These are phyloP conservation scores for Patella depressa DNA, from an alignment of 2,888 invertebrate species.

Conservation along the genomic window DNA sequence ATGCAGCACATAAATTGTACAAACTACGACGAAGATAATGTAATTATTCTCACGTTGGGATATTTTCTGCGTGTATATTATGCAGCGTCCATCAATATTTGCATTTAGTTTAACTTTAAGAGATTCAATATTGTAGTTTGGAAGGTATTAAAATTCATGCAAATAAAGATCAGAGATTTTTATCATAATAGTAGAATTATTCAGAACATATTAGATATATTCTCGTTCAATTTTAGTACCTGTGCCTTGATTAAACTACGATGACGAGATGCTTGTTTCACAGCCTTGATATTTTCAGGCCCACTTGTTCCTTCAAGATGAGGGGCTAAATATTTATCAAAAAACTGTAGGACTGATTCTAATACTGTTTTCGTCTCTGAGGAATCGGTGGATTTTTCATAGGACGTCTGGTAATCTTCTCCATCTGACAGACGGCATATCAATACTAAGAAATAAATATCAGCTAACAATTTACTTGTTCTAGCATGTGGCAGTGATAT, in stretches of 20 bases:
- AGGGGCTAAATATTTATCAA: not conserved
- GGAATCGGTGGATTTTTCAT: not conserved
- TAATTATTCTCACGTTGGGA: too few relatives aligned
- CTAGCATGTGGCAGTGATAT: not conserved
- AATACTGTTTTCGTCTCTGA: not conserved
- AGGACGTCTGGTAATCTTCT: not conserved
- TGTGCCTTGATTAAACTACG: not conserved
- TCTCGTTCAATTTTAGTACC: not conserved
- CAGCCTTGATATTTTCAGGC: too few relatives aligned
- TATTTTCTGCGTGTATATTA: too few relatives aligned
- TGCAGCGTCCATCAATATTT: too few relatives aligned
- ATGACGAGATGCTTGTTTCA: not conserved
- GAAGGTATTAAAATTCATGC: too few relatives aligned
- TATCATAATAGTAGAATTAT: not conserved
- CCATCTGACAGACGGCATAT: not conserved
- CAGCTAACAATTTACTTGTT: not conserved
- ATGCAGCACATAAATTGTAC: too few relatives aligned
- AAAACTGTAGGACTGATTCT: not conserved
- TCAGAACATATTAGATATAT: not conserved
- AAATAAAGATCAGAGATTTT: not conserved
- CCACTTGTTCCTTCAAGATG: not conserved
- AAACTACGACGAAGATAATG: too few relatives aligned
- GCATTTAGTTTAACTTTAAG: too few relatives aligned
- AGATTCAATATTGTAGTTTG: too few relatives aligned
- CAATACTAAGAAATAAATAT: not conserved